Conservation (phyloP, 1,140 invertebrate genomes). For the Thaumetopoea pityocampa region DNA sequence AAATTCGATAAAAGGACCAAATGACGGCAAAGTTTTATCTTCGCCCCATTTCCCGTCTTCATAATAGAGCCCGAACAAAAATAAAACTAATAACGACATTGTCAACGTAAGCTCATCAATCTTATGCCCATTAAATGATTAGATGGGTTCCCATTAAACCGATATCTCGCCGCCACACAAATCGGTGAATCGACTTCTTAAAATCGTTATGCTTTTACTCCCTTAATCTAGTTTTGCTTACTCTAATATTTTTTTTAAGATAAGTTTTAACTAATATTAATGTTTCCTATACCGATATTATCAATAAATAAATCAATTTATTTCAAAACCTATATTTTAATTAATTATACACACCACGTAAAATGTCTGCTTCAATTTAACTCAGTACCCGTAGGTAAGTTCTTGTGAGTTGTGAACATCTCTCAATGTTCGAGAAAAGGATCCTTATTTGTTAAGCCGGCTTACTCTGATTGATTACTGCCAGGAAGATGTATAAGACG, state of each 20-base stretch:
- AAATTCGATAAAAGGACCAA: conserved; percentile 11
- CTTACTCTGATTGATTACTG: too few relatives aligned
- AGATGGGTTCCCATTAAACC: conserved; percentile 43
- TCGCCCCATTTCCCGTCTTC: conserved; percentile 22
- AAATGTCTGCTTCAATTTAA: too few relatives aligned
- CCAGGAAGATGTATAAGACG: too few relatives aligned
- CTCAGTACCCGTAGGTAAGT: too few relatives aligned
- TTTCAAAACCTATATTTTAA: too few relatives aligned
- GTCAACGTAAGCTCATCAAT: conserved; percentile 43
- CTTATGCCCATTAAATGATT: conserved; percentile 53
- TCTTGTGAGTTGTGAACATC: too few relatives aligned
- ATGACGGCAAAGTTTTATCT: conserved; percentile 25
- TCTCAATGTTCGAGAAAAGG: too few relatives aligned
- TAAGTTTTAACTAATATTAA: background rate
- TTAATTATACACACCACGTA: too few relatives aligned
- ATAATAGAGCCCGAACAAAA: background rate
- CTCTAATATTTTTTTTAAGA: background rate
- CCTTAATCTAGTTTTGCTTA: conserved; percentile 3
- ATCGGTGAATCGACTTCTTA: conserved; percentile 20
- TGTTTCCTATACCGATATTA: too few relatives aligned
- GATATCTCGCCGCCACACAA: conserved; percentile 33
- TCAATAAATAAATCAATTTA: too few relatives aligned
- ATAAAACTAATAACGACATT: conserved; percentile 38
- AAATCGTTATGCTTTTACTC: conserved; percentile 8
- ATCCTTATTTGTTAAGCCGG: too few relatives aligned